These are phyloP conservation scores for Brachirus orientalis DNA, from an alignment of 2,113 vertebrate species.

Conservation along the genomic window DNA sequence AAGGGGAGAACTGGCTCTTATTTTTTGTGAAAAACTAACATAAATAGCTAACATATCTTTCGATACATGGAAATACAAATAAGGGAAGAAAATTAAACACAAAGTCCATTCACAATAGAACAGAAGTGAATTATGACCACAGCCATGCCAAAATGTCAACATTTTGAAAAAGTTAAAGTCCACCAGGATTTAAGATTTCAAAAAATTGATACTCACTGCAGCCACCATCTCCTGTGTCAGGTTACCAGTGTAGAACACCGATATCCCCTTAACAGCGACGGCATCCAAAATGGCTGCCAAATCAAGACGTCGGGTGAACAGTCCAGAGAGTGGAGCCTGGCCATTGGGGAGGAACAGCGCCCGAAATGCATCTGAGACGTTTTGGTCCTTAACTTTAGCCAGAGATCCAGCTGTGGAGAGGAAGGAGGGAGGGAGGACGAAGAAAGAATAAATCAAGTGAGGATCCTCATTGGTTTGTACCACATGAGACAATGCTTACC, in stretches of 20 bases:
- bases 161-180: no score
- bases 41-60: no score
- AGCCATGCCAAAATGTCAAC: no score
- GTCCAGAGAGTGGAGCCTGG: slow-evolving; percentile 84
- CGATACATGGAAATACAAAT: no score
- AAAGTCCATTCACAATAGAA: no score
- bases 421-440: slow-evolving; percentile 11
- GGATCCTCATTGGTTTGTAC: neutral
- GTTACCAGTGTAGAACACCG: slow-evolving; percentile 91
- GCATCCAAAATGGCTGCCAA: slow-evolving; percentile 86
- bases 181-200: no score
- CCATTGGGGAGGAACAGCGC: slow-evolving; percentile 86
- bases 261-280: slow-evolving; percentile 83
- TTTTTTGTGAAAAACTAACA: no score
- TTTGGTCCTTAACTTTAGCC: slow-evolving; percentile 84
- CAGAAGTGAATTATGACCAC: no score
- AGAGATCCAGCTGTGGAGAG: slow-evolving; percentile 85
- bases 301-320: slow-evolving; percentile 84
- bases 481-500: slow-evolving; percentile 80
- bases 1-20: no score
- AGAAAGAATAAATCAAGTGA: no score
- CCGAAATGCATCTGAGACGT: slow-evolving; percentile 85
- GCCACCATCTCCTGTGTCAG: slow-evolving; percentile 90
- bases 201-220: slow-evolving; percentile 80
- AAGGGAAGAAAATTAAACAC: no score